Evolutionary conservation across 2,888 invertebrate species (phyloP), one percentile per base, ranked within the genome.

Genomic region (Stenchaetothrips biformis): DNA sequence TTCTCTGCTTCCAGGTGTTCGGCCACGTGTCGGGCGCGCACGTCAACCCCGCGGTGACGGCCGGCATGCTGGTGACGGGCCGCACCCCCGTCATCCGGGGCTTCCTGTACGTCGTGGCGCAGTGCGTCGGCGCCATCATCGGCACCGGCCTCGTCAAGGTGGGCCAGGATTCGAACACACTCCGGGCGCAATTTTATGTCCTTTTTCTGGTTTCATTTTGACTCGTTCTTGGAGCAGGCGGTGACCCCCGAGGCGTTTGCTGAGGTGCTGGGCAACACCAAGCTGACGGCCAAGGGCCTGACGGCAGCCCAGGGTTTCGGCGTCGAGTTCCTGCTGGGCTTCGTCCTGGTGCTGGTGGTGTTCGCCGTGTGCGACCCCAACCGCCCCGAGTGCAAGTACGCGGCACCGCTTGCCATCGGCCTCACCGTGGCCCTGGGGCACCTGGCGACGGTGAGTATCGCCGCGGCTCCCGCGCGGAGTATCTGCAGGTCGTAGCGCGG

Each of bases 11-110:
- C 0, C 88, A 95, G 94, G 90, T 92, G 79, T 90, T 96, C 83
- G 95, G 95, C 6, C 95, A 96, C 87, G 90, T 96, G 80, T 96
- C 95, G 81, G 96, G 97, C 2, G 95, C 95, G 13, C 97, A 97
- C 87, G 89, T 97, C 82, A 98, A 98, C 89, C 97, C 97, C 1
- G 97, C 97, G 0, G 95, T 98, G 77, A 97, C 97, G 7, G 86
- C 90, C 25, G 95, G 94, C 1, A 90, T 97, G 88, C 88, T 95
- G 80, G 91, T 92, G 16, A 91, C 93, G 11, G 95, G 96, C 11
- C 92, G 94, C 84, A 92, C 95, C 80, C 92, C 93, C 83, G 87
- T 94, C 0, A 86, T 92, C 49, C 91, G 95, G 83, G 94, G 92
- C 0, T 78, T 94, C 2, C 88, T 95, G 62, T 97, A 97, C 88